Conservation (phyloP, 1,140 invertebrate genomes). For the Cataglyphis hispanica region DNA sequence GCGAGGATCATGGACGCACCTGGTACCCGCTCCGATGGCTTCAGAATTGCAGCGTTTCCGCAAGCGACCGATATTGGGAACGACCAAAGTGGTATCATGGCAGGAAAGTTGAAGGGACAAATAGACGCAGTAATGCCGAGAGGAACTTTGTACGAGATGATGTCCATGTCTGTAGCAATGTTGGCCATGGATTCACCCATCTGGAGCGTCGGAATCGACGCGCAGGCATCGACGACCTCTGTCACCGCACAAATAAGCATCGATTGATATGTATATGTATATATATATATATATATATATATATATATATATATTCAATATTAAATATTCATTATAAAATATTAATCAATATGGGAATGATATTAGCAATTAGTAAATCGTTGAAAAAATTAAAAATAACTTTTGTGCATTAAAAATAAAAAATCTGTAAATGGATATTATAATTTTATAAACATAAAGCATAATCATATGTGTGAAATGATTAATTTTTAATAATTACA, state of each 20-base stretch:
- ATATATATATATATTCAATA: not conserved
- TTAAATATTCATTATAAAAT: not conserved
- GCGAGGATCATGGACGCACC: conserved; percentile 98
- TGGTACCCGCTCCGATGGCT: conserved; percentile 99
- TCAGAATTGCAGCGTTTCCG: conserved; percentile 93
- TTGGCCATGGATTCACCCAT: conserved; percentile 97
- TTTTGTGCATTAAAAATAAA: not conserved
- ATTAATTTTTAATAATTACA: too few species aligned
- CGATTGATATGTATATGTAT: conserved; percentile 1
- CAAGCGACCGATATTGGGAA: conserved; percentile 97
- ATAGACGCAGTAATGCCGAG: conserved; percentile 95
- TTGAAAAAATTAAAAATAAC: not conserved
- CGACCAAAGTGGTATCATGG: conserved; percentile 99
- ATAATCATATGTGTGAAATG: too few species aligned
- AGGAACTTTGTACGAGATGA: conserved; percentile 95
- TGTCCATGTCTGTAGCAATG: conserved; percentile 97
- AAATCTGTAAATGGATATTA: too few species aligned
- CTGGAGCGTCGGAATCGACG: conserved; percentile 96
- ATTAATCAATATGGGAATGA: too few species aligned
- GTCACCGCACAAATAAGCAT: conserved; percentile 58
- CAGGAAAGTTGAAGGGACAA: conserved; percentile 98
- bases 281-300: too few species aligned
- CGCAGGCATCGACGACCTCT: conserved; percentile 99
- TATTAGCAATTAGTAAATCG: too few species aligned
- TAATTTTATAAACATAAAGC: too few species aligned